Conservation (phyloP, 2,888 invertebrate genomes). For the Tanaodytes sp. region DNA sequence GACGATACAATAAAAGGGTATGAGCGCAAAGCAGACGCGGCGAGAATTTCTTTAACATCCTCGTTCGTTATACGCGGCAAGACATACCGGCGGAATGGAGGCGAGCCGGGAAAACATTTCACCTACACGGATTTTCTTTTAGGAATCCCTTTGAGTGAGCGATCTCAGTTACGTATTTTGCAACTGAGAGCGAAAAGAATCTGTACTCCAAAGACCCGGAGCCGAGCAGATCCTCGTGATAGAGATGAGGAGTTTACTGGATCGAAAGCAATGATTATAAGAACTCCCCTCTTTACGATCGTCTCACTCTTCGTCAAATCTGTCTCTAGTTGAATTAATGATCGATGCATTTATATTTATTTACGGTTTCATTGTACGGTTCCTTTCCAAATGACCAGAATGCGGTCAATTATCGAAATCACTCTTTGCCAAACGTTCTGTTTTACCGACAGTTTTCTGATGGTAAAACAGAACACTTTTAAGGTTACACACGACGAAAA, state of each 20-base stretch:
- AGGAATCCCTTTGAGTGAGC: constrained; percentile 60
- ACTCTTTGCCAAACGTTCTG: too few species aligned
- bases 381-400: too few species aligned
- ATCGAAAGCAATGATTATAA: constrained; percentile 40
- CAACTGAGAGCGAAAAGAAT: constrained; percentile 43
- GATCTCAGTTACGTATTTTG: constrained; percentile 53
- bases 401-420: too few species aligned
- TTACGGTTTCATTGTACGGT: too few species aligned
- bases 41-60: constrained; percentile 33
- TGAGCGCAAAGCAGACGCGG: not conserved
- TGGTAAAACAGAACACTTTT: too few species aligned
- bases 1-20: not conserved
- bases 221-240: constrained; percentile 38
- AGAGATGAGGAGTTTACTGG: constrained; percentile 30
- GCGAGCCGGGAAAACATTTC: constrained; percentile 57
- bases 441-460: too few species aligned
- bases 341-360: too few species aligned
- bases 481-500: too few species aligned
- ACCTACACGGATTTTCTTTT: constrained; percentile 58
- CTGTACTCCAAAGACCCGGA: constrained; percentile 37
- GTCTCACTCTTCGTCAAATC: not conserved
- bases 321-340: too few species aligned
- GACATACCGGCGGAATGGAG: constrained; percentile 39
- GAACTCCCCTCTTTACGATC: constrained; percentile 8
- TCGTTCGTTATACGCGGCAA: constrained; percentile 43